Evolutionary conservation across 2,888 invertebrate species (phyloP).

Genomic region (Pandemis corylana): DNA sequence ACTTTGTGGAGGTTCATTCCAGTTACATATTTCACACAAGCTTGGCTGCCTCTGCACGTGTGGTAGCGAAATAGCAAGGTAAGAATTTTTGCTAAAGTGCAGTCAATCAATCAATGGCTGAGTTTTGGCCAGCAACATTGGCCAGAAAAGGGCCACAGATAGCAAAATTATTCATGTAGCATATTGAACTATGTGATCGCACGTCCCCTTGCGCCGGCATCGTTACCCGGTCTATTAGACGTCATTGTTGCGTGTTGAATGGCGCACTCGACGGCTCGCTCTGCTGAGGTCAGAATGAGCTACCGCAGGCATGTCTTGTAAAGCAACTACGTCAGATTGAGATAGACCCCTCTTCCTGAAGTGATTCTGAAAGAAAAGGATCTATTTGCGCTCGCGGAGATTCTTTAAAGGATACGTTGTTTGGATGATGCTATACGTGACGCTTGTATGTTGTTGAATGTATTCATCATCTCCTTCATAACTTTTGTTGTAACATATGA

Average conservation of each 20-base stretch:
- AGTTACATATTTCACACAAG: too few relatives aligned
- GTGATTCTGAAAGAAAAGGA: slow-evolving; percentile 1
- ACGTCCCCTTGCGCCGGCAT: slow-evolving; percentile 46
- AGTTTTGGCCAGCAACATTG: too few relatives aligned
- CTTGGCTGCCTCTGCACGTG: too few relatives aligned
- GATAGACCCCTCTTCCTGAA: slow-evolving; percentile 46
- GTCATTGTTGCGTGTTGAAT: slow-evolving; percentile 71
- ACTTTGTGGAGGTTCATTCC: too few relatives aligned
- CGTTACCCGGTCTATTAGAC: slow-evolving; percentile 59
- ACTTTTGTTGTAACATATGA: too few relatives aligned
- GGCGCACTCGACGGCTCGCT: slow-evolving; percentile 63
- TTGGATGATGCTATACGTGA: neutral
- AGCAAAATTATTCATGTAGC: neutral
- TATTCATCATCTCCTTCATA: neutral
- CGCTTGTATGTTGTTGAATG: neutral
- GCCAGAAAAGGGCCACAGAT: too few relatives aligned
- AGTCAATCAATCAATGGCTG: too few relatives aligned
- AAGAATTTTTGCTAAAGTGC: too few relatives aligned
- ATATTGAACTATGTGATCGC: neutral
- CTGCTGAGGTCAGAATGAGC: slow-evolving; percentile 60
- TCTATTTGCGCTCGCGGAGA: neutral
- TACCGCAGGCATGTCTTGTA: slow-evolving; percentile 43
- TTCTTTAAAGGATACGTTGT: neutral
- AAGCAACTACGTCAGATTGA: slow-evolving; percentile 44
- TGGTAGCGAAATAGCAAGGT: too few relatives aligned